These are phyloP conservation scores for Lophura nycthemera DNA, from an alignment of 2,113 vertebrate species.

Conservation along the genomic window DNA sequence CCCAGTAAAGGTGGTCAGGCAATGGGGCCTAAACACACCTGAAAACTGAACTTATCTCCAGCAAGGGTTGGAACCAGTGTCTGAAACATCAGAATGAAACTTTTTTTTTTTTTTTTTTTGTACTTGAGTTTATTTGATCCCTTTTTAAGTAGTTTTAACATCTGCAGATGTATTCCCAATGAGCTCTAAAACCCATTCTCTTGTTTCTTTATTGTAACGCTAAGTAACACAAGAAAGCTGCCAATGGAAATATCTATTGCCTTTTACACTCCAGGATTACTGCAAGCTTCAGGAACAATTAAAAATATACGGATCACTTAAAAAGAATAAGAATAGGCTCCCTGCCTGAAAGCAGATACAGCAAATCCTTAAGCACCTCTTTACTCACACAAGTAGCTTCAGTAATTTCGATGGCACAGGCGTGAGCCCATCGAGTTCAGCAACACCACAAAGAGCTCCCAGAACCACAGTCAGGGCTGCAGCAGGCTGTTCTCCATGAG, in stretches of 20 bases:
- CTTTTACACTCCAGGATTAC: not conserved
- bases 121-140: not conserved
- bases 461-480: not conserved
- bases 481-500: not conserved
- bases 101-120: not conserved
- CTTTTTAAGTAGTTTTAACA: conserved; percentile 26
- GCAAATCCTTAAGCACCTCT: conserved; percentile 37
- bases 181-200: not conserved
- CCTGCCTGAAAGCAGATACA: conserved; percentile 17
- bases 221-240: not conserved
- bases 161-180: not conserved
- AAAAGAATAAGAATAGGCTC: not conserved
- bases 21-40: not conserved
- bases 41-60: not conserved
- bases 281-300: conserved; percentile 39
- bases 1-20: not conserved
- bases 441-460: not conserved
- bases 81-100: not conserved
- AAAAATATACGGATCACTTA: not conserved
- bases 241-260: not conserved
- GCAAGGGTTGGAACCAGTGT: not conserved
- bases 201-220: not conserved
- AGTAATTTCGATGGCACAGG: not conserved
- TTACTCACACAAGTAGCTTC: not conserved
- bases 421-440: not conserved